phyloP scores from a whole-genome alignment of 2,113 vertebrate species.

The Rhodinocichla rosea region DNA sequence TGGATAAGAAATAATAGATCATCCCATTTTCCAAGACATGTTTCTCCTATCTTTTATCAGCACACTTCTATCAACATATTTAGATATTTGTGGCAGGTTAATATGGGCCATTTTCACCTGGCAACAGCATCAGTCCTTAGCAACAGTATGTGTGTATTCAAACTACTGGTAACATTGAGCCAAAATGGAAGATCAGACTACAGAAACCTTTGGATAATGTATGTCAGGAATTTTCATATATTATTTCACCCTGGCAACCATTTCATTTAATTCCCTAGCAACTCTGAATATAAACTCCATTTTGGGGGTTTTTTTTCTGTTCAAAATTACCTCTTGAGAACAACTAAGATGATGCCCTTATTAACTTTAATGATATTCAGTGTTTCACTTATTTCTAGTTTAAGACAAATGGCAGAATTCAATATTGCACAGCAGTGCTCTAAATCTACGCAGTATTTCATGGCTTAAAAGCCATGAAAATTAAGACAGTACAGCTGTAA shows the following conservation, averaged over 20 bases:
- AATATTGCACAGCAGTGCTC: not conserved
- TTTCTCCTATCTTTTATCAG: slow-evolving; percentile 21
- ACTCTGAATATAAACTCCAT: not conserved
- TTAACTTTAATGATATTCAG: not conserved
- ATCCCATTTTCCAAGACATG: slow-evolving; percentile 19
- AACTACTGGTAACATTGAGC: not conserved
- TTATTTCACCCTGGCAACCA: slow-evolving; percentile 41
- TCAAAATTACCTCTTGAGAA: slow-evolving; percentile 14
- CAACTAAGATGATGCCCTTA: not conserved
- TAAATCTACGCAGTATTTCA: not conserved
- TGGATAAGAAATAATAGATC: slow-evolving; percentile 8
- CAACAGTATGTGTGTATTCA: not conserved
- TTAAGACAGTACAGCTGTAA: not conserved
- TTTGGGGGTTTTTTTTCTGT: slow-evolving; percentile 24
- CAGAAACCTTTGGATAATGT: slow-evolving; percentile 16
- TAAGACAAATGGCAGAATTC: not conserved
- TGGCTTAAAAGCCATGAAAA: not conserved
- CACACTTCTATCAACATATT: not conserved
- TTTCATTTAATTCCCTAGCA: slow-evolving; percentile 49
- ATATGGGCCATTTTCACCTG: slow-evolving; percentile 27
- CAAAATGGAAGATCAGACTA: slow-evolving; percentile 45
- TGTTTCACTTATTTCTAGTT: not conserved
- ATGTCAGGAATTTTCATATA: slow-evolving; percentile 31
- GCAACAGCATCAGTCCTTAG: slow-evolving; percentile 44
- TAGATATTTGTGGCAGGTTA: slow-evolving; percentile 50